Percentiles rank a stretch among this genome's conserved stretches.
Evolutionary conservation across 2,113 vertebrate species (phyloP).

Genomic region (Phylloscopus trochiloides): DNA sequence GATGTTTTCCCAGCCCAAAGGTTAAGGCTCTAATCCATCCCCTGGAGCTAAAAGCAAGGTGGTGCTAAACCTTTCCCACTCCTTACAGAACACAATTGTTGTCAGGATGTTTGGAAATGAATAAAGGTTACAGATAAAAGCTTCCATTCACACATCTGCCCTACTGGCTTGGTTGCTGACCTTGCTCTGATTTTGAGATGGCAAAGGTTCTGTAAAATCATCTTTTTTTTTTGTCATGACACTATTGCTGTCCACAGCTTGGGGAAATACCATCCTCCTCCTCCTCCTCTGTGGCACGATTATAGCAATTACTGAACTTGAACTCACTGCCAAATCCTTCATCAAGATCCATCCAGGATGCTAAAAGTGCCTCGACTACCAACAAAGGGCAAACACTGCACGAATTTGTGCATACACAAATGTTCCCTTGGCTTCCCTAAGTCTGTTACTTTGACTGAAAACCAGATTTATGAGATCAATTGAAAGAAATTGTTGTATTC

Average conservation of each 20-base stretch:
- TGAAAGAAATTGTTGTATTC: neutral
- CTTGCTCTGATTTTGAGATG: neutral
- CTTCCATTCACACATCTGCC: conserved; percentile 13
- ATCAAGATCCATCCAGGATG: neutral
- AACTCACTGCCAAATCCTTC: neutral
- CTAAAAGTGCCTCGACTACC: neutral
- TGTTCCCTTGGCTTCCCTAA: neutral
- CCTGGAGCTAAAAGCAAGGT: conserved; percentile 14
- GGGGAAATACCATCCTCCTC: neutral
- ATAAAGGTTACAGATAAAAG: neutral
- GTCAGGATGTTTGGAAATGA: neutral
- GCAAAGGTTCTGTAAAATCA: neutral
- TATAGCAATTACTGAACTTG: neutral
- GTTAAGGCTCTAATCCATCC: conserved; percentile 30
- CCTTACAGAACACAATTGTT: neutral
- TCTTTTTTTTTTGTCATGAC: neutral
- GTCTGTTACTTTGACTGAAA: neutral
- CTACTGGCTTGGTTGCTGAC: neutral
- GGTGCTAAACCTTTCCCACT: neutral
- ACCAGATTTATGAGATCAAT: neutral
- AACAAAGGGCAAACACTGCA: neutral
- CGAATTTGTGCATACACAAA: neutral
- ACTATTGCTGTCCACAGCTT: neutral
- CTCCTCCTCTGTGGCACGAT: neutral
- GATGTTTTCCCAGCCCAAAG: neutral